phyloP scores from a whole-genome alignment of 1,140 invertebrate species.

The Geopemphigus sp. region DNA sequence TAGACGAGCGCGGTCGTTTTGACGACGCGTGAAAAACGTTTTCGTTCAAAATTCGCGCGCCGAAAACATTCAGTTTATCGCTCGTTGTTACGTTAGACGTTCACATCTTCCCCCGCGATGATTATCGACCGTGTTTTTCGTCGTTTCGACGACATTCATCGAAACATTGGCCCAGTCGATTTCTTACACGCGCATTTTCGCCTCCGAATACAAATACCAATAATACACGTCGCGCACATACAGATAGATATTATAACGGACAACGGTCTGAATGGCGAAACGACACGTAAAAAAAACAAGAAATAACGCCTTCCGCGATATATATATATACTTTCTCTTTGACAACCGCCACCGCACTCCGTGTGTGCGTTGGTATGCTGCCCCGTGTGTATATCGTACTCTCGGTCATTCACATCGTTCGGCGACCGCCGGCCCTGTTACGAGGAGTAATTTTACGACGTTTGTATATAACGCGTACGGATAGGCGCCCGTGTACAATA shows the following conservation, averaged over 20 bases:
- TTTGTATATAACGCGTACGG: background rate
- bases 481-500: background rate
- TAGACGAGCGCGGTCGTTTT: background rate
- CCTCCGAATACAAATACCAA: background rate
- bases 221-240: background rate
- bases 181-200: no score
- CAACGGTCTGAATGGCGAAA: background rate
- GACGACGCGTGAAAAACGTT: background rate
- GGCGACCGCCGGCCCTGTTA: constrained; percentile 31
- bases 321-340: constrained; percentile 35
- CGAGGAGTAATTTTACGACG: background rate
- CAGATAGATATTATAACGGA: background rate
- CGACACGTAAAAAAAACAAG: constrained; percentile 3
- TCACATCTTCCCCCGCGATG: no score
- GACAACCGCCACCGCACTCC: constrained; percentile 14
- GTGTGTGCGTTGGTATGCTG: background rate
- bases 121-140: no score
- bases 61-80: no score
- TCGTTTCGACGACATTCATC: no score
- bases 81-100: no score
- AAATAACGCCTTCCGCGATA: background rate
- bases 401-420: constrained; percentile 37
- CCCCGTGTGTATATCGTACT: background rate
- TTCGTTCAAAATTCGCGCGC: no score
- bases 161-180: no score